These are phyloP conservation scores for Etheostoma perlongum DNA, from an alignment of 2,797 vertebrate genomes.

Conservation along the genomic window DNA sequence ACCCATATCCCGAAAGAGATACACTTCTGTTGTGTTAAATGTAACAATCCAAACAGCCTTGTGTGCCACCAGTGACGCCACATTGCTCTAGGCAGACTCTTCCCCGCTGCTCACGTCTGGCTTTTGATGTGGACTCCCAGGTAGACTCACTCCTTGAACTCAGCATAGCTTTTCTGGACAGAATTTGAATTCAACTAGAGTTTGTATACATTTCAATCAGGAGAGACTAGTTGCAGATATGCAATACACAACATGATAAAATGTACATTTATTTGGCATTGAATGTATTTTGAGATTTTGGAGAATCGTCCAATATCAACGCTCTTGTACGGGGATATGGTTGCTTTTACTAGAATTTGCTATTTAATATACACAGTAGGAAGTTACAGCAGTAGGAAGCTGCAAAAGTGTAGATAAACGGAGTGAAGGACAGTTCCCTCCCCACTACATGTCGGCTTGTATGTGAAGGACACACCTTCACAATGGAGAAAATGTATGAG, in stretches of 20 bases:
- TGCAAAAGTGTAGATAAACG: background rate
- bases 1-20: too few species aligned
- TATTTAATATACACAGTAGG: background rate
- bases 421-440: background rate
- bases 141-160: background rate
- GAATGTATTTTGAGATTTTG: background rate
- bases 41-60: background rate
- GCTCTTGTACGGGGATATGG: background rate
- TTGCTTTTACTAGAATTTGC: background rate
- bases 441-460: background rate
- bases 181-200: background rate
- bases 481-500: background rate
- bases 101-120: background rate
- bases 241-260: too few species aligned
- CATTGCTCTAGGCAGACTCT: too few species aligned
- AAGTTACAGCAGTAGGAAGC: background rate
- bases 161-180: background rate
- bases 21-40: background rate
- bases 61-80: too few species aligned
- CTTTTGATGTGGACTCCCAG: background rate
- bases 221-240: too few species aligned
- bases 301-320: background rate
- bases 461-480: constrained; percentile 21
- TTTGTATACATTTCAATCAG: too few species aligned
- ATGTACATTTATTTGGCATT: too few species aligned